A percentile compares a stretch with the other conserved stretches of the same genome.
Evolutionary conservation across 2,797 vertebrate species (phyloP).

Genomic region (Brachyrhaphis roseni): DNA sequence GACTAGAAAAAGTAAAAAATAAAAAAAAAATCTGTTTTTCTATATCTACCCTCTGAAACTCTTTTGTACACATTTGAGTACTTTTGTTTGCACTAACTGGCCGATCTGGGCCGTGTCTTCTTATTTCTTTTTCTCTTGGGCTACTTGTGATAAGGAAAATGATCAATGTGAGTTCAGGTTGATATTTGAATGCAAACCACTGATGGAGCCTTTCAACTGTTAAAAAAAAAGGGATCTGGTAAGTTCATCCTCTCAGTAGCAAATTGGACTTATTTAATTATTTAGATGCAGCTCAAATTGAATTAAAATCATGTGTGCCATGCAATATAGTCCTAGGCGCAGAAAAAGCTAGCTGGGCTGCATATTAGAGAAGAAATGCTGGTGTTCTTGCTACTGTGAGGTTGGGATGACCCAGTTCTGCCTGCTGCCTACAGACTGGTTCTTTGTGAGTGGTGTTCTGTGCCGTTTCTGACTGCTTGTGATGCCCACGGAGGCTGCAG

Average conservation of each 20-base stretch:
- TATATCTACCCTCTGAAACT: constrained; percentile 70
- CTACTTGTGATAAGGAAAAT: constrained; percentile 73
- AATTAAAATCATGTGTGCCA: background rate
- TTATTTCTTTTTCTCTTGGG: constrained; percentile 68
- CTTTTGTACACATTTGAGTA: constrained; percentile 78
- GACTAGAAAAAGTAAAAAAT: constrained; percentile 22
- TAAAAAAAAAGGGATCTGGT: constrained; percentile 54
- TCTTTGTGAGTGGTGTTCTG: constrained; percentile 76
- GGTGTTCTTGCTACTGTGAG: constrained; percentile 60
- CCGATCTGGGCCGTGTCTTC: constrained; percentile 62
- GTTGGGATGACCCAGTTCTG: constrained; percentile 52
- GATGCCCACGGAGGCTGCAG: constrained; percentile 56
- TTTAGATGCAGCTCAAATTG: constrained; percentile 12
- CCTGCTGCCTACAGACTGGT: constrained; percentile 78
- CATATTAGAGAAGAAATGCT: background rate
- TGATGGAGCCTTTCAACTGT: constrained; percentile 78
- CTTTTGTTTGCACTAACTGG: constrained; percentile 84
- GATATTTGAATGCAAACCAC: constrained; percentile 80
- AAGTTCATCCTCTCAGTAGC: constrained; percentile 56
- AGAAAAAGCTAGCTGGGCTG: background rate
- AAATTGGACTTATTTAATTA: constrained; percentile 24
- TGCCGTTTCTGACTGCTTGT: constrained; percentile 62
- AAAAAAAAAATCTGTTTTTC: constrained; percentile 64
- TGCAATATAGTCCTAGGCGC: background rate
- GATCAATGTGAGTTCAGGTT: constrained; percentile 74